These are phyloP conservation scores for Bombus ignitus DNA, from an alignment of 1,140 invertebrate species.

Conservation along the genomic window DNA sequence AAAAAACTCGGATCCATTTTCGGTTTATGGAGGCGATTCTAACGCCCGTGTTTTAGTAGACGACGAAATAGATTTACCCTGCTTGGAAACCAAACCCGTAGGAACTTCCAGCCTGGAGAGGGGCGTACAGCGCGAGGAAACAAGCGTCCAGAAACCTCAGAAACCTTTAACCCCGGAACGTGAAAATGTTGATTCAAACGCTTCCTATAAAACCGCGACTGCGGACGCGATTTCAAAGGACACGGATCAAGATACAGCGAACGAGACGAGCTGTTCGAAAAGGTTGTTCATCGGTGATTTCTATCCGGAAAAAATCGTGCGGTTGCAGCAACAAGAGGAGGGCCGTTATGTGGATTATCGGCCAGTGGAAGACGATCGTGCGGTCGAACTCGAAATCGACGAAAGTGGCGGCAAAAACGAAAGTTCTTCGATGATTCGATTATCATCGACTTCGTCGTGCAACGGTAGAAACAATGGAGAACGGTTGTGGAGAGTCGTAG, in stretches of 20 bases:
- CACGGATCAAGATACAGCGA: background rate
- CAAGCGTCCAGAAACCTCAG: background rate
- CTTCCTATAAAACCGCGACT: background rate
- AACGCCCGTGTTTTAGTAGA: constrained; percentile 61
- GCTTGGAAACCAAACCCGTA: constrained; percentile 80
- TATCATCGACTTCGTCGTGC: background rate
- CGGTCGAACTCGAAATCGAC: background rate
- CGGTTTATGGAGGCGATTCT: constrained; percentile 75
- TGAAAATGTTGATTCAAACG: background rate
- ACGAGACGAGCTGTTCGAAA: constrained; percentile 2
- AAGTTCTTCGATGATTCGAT: background rate
- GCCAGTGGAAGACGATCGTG: too few relatives aligned
- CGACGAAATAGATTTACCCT: constrained; percentile 79
- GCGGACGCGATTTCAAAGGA: background rate
- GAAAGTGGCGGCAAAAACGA: constrained; percentile 6
- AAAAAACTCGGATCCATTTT: constrained; percentile 83
- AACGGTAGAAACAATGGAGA: constrained; percentile 47
- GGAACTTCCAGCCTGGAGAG: constrained; percentile 57
- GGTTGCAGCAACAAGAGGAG: constrained; percentile 11
- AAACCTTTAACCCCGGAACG: background rate
- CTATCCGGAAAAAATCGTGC: constrained; percentile 48
- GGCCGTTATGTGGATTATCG: background rate
- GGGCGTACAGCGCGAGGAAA: constrained; percentile 29
- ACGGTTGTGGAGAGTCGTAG: constrained; percentile 67
- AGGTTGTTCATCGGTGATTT: constrained; percentile 60